phyloP scores from a whole-genome alignment of 2,888 invertebrate species.

The Lamellibrachia columna region DNA sequence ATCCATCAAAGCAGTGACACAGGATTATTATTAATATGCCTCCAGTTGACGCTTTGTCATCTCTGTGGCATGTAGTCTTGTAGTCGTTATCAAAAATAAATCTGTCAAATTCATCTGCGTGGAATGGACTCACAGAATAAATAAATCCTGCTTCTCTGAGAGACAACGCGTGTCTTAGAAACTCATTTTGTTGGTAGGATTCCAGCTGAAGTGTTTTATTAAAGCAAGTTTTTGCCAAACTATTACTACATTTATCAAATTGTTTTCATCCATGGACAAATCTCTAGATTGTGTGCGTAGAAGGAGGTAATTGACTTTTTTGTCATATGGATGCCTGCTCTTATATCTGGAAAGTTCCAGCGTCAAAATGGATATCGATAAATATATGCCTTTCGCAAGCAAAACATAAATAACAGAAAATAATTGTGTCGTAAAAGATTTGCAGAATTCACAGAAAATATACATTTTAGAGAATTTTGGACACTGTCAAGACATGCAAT shows the following conservation, averaged over 20 bases:
- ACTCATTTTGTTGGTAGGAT: background rate
- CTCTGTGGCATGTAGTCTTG: background rate
- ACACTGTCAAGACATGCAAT: too few relatives aligned
- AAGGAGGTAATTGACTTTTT: background rate
- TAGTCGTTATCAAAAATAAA: background rate
- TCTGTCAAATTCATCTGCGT: background rate
- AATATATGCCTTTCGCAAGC: too few relatives aligned
- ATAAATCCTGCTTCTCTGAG: background rate
- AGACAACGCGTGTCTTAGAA: background rate
- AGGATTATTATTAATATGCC: background rate
- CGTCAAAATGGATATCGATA: too few relatives aligned
- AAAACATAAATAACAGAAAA: too few relatives aligned
- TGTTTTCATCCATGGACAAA: background rate
- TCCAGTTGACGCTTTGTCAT: background rate
- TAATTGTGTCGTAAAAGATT: too few relatives aligned
- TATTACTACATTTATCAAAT: background rate
- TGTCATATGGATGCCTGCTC: too few relatives aligned
- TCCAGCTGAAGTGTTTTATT: background rate
- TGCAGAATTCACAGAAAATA: too few relatives aligned
- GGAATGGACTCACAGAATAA: background rate
- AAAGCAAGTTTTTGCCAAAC: background rate
- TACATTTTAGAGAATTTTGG: too few relatives aligned
- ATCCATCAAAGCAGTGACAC: constrained; percentile 1
- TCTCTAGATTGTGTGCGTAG: background rate
- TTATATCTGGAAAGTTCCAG: too few relatives aligned